A percentile compares a stretch with the other conserved stretches of the same genome.
Evolutionary conservation across 2,113 vertebrate species (phyloP).

Genomic region (Rutilus rutilus): DNA sequence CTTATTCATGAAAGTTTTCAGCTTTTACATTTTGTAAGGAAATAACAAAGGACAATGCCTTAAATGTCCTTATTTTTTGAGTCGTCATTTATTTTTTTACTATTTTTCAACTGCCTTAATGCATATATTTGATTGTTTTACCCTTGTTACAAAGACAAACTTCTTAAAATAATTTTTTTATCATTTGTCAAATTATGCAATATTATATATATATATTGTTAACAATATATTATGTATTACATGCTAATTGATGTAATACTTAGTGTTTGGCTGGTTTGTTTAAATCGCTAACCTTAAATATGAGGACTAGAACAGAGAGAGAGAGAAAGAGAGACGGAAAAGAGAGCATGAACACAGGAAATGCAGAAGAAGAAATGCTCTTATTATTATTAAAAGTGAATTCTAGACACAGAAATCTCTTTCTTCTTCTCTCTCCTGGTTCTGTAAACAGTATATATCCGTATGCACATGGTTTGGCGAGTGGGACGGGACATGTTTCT

Average conservation of each 20-base stretch:
- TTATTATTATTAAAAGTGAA: neutral
- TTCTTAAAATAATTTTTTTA: neutral
- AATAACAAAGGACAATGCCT: too few relatives aligned
- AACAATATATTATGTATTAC: too few relatives aligned
- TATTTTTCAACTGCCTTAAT: too few relatives aligned
- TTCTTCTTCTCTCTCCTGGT: slow-evolving; percentile 22
- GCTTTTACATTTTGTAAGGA: too few relatives aligned
- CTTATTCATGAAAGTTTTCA: too few relatives aligned
- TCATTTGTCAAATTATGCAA: neutral
- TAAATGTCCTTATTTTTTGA: too few relatives aligned
- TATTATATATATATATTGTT: too few relatives aligned
- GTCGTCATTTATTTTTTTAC: too few relatives aligned
- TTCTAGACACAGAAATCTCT: slow-evolving; percentile 32
- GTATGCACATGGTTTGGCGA: slow-evolving; percentile 45
- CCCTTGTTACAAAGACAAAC: neutral
- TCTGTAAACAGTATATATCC: slow-evolving; percentile 44
- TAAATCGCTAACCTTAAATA: slow-evolving; percentile 4
- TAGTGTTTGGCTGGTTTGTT: neutral
- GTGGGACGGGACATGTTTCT: slow-evolving; percentile 33
- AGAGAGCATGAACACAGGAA: neutral
- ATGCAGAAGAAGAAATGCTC: neutral
- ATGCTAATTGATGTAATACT: neutral
- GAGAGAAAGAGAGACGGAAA: neutral
- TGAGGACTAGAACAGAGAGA: neutral
- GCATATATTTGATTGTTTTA: neutral